Evolutionary conservation across 1,140 invertebrate species (phyloP), one percentile per base, ranked within the genome.

Genomic region (Diabrotica undecimpunctata): DNA sequence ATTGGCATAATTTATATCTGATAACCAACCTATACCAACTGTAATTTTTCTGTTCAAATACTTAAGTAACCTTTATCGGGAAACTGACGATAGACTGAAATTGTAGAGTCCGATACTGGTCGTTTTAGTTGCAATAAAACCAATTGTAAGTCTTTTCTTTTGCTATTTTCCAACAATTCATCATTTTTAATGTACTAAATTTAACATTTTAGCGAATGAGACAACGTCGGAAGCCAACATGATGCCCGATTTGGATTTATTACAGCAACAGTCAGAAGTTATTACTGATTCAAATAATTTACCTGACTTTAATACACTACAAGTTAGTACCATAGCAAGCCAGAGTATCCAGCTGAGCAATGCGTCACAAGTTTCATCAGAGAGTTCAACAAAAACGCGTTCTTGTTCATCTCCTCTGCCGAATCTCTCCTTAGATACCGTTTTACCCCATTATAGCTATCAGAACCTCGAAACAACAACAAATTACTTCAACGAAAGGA

Each of bases 361-460:
- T 56, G 56, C 62, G 36, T 57, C 54, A 25, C 54, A 58, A 13
- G 14, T 14, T 25, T 62, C 61, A 7, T 61, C 54, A 41, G 37
- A 64, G 51, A 51, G 12, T 41, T 55, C 51, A 35, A 13, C 46
- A 37, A 58, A 55, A 54, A 62, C 64, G 9, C 62, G 61, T 39
- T 54, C 54, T 3, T 73, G 74, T 64, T 41, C 63, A 6, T 75
- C 76, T n/a, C 74, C 75, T 25, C 66, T 77, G 57, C 72, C 72
- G 12, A 74, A 70, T 64, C 65, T 76, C 56, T 73, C 67, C 6
- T 61, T 75, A 25, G 78, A 78, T 56, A 80, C 78, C 12, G 56
- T 58, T n/a, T 69, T 82, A 25, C 76, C 76, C 4, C 78, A 81
- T 66, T 78, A 78, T 64, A 66, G 66, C 6, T 84, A 83, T 67